Conservation (phyloP, 2,113 vertebrate genomes). For the Podiceps cristatus region DNA sequence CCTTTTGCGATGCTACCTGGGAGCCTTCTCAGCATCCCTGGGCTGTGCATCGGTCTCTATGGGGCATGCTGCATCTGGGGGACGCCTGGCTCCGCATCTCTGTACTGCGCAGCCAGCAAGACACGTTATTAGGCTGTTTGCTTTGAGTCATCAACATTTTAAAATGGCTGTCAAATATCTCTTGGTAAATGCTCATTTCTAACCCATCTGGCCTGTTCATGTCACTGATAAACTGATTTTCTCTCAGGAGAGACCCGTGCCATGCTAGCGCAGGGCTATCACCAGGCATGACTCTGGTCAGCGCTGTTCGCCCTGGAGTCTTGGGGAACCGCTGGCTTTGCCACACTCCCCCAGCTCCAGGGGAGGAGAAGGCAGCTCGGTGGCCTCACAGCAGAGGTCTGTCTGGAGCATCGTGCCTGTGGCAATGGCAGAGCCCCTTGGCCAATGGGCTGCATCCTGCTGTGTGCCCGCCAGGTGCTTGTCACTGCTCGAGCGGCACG, state of each 20-base stretch:
- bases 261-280: no score
- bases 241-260: not conserved
- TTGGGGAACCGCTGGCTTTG: not conserved
- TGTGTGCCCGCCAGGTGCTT: accelerated
- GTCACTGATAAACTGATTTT: not conserved
- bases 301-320: not conserved
- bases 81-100: not conserved
- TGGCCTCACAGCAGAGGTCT: not conserved
- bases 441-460: accelerated
- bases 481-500: accelerated
- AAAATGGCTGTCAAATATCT: not conserved
- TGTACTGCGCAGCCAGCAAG: not conserved
- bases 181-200: not conserved
- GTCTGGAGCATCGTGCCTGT: not conserved
- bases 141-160: not conserved
- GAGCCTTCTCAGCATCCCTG: not conserved
- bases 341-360: accelerated
- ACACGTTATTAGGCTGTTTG: not conserved
- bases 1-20: not conserved
- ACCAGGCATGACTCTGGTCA: not conserved
- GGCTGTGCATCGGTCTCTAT: not conserved
- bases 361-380: not conserved
- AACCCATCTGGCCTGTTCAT: not conserved
- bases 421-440: not conserved
- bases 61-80: not conserved